Evolutionary conservation across 2,797 vertebrate species (phyloP), one percentile per base, ranked within the genome.

Genomic region (Stomatorhinus walkeri): DNA sequence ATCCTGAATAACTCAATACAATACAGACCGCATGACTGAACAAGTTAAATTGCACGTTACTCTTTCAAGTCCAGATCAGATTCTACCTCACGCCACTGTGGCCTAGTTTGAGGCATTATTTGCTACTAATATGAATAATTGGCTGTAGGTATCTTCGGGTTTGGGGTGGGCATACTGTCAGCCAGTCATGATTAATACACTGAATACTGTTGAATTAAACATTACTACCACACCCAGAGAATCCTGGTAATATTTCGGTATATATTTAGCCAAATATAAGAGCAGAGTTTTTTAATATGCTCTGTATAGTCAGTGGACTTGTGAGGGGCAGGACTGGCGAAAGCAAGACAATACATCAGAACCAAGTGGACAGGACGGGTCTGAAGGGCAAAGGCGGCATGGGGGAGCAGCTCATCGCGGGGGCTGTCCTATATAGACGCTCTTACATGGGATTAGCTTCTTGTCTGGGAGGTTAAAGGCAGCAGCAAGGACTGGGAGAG

Each of bases 61-160:
- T 84, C 40, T 48, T 49, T 4, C 10, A 22, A 84, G 2, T 84
- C 19, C 48, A 51, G 48, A 84, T 48, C 19, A 84, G 48, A 28
- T 51, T 22, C 9, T 22, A 10, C n/a, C 48, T 84, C 46, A 84
- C 1, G 19, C 81, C 40, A 46, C 46, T 84, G 48, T 48, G 81
- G 81, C 81, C 81, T 51, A 84, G 8, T 84, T 84, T 49, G 79
- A 48, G 81, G 6, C 48, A 84, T 84, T 49, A 49, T 48, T 84
- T 48, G 22, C 81, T 22, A n/a, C n/a, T 84, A 84, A 49, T 43
- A 84, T 84, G 40, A 84, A n/a, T 49, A 46, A 84, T 84, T 84
- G 48, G 81, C 46, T 24, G n/a, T 22, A 84, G 46, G 40, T 46
- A 14, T 84, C 48, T 84, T 84, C 3, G 8, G 81, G 9, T 28